These are phyloP conservation scores for Andrena dorsata DNA, from an alignment of 2,888 invertebrate species.

Conservation along the genomic window DNA sequence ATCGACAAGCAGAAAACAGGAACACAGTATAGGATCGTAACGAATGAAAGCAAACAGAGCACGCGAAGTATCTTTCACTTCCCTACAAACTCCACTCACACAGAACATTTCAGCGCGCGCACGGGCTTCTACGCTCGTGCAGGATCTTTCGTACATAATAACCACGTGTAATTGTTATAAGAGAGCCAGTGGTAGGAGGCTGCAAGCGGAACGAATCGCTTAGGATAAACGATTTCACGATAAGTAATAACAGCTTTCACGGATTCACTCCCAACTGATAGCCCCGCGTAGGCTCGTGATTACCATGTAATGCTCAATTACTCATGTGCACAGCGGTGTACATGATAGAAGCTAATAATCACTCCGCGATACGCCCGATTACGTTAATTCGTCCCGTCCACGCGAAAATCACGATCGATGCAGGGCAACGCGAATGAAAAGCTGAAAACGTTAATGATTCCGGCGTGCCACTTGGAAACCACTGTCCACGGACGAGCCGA, in stretches of 20 bases:
- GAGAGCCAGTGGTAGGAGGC: neutral
- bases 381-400: conserved; percentile 26
- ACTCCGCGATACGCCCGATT: conserved; percentile 10
- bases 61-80: neutral
- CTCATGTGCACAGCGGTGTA: conserved; percentile 17
- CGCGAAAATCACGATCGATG: neutral
- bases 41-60: no score
- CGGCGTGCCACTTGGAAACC: conserved; percentile 9
- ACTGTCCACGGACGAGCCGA: conserved; percentile 6
- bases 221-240: conserved; percentile 50
- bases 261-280: conserved; percentile 44
- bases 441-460: neutral
- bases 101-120: neutral
- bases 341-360: conserved; percentile 26
- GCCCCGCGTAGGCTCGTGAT: conserved; percentile 19
- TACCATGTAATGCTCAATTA: conserved; percentile 42
- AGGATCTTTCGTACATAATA: conserved; percentile 21
- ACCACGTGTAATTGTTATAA: conserved; percentile 30
- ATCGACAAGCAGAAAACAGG: no score
- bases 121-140: neutral
- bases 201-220: conserved; percentile 39
- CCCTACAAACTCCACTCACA: neutral
- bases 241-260: conserved; percentile 50
- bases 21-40: no score
- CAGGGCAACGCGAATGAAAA: conserved; percentile 2